These are phyloP conservation scores for Linnaemya vulpina DNA, from an alignment of 2,888 invertebrate genomes.

Conservation along the genomic window DNA sequence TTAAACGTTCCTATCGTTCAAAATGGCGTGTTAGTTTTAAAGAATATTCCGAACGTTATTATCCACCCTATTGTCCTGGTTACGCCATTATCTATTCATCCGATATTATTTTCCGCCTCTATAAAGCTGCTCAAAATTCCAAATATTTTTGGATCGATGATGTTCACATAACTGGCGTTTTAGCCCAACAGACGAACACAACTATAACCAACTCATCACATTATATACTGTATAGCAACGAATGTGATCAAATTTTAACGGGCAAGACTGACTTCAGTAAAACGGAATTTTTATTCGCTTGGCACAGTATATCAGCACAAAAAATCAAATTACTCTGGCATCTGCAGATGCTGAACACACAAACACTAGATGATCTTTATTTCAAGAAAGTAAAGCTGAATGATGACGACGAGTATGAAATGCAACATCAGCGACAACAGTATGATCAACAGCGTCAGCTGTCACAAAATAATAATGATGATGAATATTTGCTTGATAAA, in stretches of 20 bases:
- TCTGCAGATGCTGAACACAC: constrained; percentile 73
- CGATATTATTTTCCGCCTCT: constrained; percentile 85
- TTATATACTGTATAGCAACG: constrained; percentile 75
- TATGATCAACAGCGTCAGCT: neutral
- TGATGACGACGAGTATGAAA: constrained; percentile 11
- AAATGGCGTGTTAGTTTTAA: constrained; percentile 90
- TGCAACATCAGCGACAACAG: constrained; percentile 8
- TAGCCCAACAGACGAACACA: constrained; percentile 84
- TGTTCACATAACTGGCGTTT: constrained; percentile 89
- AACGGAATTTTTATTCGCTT: constrained; percentile 80
- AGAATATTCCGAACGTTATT: constrained; percentile 86
- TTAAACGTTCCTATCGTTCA: constrained; percentile 86
- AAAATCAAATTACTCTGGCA: constrained; percentile 83
- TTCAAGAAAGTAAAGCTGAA: constrained; percentile 27
- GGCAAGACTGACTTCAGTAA: constrained; percentile 77
- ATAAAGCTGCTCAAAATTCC: constrained; percentile 85
- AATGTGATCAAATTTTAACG: constrained; percentile 75
- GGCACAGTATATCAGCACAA: constrained; percentile 82
- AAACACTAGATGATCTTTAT: constrained; percentile 43
- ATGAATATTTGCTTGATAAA: constrained; percentile 27
- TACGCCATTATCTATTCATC: constrained; percentile 88
- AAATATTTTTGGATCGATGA: constrained; percentile 94
- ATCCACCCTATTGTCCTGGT: constrained; percentile 91
- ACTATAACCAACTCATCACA: constrained; percentile 82
- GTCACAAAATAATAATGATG: neutral